Evolutionary conservation across 2,113 vertebrate genomes (phyloP).

Genomic region (Chauna torquata): DNA sequence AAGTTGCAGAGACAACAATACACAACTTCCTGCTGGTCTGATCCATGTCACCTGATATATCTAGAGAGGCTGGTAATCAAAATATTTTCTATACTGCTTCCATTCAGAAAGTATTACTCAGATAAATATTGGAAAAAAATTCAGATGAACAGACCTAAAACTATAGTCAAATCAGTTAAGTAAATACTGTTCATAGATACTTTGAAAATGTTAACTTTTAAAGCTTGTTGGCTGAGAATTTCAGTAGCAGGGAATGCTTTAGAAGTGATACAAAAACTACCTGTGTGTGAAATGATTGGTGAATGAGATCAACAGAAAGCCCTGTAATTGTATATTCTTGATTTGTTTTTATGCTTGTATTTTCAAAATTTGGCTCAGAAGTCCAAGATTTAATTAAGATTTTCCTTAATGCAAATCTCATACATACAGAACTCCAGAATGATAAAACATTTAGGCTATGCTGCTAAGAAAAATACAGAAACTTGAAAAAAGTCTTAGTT

Average conservation of each 20-base stretch:
- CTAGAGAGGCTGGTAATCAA: not conserved
- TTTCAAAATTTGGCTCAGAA: not conserved
- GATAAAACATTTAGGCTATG: not conserved
- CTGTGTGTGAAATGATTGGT: not conserved
- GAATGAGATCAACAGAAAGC: not conserved
- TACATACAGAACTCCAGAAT: not conserved
- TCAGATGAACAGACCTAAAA: not conserved
- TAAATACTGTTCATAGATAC: not conserved
- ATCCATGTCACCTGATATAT: not conserved
- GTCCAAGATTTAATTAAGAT: not conserved
- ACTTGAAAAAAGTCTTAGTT: not conserved
- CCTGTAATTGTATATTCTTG: not conserved
- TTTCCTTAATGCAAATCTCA: not conserved
- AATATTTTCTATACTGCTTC: not conserved
- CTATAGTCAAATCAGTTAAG: not conserved
- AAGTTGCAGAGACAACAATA: not conserved
- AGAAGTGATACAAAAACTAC: not conserved
- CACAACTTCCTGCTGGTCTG: not conserved
- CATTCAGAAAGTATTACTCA: not conserved
- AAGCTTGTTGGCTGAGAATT: not conserved
- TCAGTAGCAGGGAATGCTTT: not conserved
- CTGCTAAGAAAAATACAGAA: not conserved
- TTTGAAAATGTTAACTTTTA: not conserved
- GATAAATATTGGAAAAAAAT: not conserved
- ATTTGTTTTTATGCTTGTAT: not conserved